Percentiles rank a stretch among this genome's conserved stretches.
Conservation (phyloP, 2,113 vertebrate species). For the Zosterops borbonicus region DNA sequence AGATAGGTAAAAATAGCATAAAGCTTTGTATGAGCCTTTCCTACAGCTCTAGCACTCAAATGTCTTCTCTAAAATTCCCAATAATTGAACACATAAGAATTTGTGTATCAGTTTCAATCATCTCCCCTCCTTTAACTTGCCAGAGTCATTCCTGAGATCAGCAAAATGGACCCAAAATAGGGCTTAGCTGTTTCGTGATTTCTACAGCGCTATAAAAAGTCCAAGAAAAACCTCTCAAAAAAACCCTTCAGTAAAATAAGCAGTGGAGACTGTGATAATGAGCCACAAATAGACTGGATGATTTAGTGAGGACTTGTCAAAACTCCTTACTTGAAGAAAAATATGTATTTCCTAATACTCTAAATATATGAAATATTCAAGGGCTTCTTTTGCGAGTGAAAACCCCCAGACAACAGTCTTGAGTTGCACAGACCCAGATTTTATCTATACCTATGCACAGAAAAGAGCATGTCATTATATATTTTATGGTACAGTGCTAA, state of each 20-base stretch:
- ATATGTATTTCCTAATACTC: neutral
- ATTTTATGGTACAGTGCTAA: neutral
- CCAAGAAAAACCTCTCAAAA: neutral
- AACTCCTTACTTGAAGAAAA: neutral
- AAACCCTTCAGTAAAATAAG: neutral
- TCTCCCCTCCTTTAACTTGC: neutral
- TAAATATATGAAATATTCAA: neutral
- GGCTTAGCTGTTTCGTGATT: neutral
- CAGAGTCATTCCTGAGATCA: neutral
- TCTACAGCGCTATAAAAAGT: neutral
- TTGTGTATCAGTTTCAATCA: neutral
- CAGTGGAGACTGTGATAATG: neutral
- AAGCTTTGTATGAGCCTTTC: neutral
- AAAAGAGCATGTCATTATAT: neutral
- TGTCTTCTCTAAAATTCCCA: neutral
- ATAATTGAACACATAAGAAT: neutral
- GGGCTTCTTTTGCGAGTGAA: neutral
- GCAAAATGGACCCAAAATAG: neutral
- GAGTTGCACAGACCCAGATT: accelerated
- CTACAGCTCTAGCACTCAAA: neutral
- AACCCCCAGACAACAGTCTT: neutral
- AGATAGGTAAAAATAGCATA: neutral
- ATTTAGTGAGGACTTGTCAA: neutral
- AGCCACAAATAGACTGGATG: neutral
- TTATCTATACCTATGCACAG: neutral